Conservation (phyloP, 2,113 vertebrate species). For the Corythornis madagascariensis region DNA sequence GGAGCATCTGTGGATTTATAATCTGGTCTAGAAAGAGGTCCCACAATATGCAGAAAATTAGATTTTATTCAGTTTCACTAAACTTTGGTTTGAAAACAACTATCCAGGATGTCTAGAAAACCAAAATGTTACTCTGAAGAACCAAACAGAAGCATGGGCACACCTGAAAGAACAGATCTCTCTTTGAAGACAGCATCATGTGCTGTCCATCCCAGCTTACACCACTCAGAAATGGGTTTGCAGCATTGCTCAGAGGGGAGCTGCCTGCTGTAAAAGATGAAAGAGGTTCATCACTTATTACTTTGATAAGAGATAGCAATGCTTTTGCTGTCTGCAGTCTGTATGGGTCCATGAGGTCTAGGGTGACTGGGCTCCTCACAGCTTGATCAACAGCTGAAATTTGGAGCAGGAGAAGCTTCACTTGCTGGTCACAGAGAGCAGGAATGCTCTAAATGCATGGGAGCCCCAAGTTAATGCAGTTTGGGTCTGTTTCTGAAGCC, state of each 20-base stretch:
- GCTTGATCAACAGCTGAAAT: background rate
- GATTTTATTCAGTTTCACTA: background rate
- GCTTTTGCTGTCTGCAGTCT: background rate
- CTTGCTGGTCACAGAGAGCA: background rate
- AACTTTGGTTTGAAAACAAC: background rate
- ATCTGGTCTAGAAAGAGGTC: background rate
- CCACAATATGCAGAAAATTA: background rate
- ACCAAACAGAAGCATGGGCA: background rate
- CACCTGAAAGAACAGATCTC: background rate
- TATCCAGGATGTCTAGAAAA: background rate
- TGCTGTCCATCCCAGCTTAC: background rate
- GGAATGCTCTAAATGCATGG: background rate
- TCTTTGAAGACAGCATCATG: accelerated
- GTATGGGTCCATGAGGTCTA: accelerated
- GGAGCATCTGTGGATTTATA: background rate
- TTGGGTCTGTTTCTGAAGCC: constrained; percentile 64
- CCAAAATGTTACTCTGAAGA: background rate
- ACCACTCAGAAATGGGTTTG: background rate
- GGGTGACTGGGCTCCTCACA: background rate
- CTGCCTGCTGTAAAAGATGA: background rate
- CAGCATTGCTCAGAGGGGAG: background rate
- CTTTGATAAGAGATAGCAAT: background rate
- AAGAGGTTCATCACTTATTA: no score
- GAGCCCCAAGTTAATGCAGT: constrained; percentile 6
- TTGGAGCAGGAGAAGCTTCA: background rate